Conservation (phyloP, 2,113 vertebrate species). For the Hemiscyllium ocellatum region DNA sequence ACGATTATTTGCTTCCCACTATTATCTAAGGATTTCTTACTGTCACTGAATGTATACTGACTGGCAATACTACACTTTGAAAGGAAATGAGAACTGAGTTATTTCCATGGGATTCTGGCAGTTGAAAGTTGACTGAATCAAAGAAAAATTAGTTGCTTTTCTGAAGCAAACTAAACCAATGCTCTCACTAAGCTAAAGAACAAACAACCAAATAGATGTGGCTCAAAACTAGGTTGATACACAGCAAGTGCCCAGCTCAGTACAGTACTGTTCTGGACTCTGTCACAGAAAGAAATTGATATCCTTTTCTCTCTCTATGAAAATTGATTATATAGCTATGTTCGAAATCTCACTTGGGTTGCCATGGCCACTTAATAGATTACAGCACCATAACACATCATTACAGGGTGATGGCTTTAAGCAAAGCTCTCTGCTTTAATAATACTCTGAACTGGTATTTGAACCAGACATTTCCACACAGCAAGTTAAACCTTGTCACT, state of each 20-base stretch:
- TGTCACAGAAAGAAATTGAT: background rate
- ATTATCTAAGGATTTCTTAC: background rate
- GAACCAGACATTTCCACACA: background rate
- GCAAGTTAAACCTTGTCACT: background rate
- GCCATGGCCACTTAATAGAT: background rate
- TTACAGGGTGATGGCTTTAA: background rate
- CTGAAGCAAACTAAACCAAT: background rate
- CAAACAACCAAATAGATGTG: background rate
- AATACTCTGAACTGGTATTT: background rate
- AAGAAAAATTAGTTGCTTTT: background rate
- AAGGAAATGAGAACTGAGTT: background rate
- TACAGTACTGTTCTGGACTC: background rate
- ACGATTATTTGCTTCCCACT: background rate
- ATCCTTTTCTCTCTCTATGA: background rate
- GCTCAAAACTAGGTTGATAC: background rate
- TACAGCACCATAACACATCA: background rate
- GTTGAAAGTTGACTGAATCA: background rate
- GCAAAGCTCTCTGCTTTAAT: background rate
- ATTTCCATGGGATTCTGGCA: background rate
- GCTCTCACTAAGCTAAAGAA: background rate
- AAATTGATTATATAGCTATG: background rate
- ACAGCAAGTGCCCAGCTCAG: background rate
- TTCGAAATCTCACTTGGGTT: background rate
- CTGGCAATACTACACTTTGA: background rate
- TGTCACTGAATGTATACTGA: background rate